phyloP scores from a whole-genome alignment of 2,797 vertebrate species.

The Nannoperca obscura region DNA sequence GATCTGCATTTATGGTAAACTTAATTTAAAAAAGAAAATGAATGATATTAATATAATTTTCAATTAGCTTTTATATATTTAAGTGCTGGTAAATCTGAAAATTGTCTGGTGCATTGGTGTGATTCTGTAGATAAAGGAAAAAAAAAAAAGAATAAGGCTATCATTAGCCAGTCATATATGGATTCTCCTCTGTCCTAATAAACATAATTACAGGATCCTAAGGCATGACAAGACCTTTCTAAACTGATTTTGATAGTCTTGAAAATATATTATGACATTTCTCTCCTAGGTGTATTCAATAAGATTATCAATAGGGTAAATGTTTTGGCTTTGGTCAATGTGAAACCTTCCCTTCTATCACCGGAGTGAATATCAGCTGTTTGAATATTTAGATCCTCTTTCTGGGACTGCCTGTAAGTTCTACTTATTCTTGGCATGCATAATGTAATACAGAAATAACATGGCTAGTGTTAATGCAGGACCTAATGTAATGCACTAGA shows the following conservation, averaged over 20 bases:
- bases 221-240: slow-evolving; percentile 87
- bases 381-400: slow-evolving; percentile 93
- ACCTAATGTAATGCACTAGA: slow-evolving; percentile 85
- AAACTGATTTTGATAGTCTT: slow-evolving; percentile 87
- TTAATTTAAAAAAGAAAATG: slow-evolving; percentile 96
- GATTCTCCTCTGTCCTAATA: slow-evolving; percentile 88
- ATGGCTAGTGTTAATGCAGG: slow-evolving; percentile 85
- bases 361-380: slow-evolving; percentile 95
- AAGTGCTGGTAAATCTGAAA: slow-evolving; percentile 98
- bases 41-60: slow-evolving; percentile 99
- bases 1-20: slow-evolving; percentile 98
- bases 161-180: slow-evolving; percentile 90
- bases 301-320: slow-evolving; percentile 79
- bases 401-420: slow-evolving; percentile 90
- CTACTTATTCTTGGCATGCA: slow-evolving; percentile 97
- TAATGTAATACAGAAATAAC: slow-evolving; percentile 87
- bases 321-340: slow-evolving; percentile 92
- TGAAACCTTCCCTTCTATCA: slow-evolving; percentile 97
- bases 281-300: slow-evolving; percentile 83
- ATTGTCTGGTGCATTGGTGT: slow-evolving; percentile 93
- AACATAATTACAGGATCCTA: slow-evolving; percentile 84
- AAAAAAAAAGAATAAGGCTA: slow-evolving; percentile 91
- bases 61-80: slow-evolving; percentile 99
- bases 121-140: slow-evolving; percentile 93
- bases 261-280: slow-evolving; percentile 85